Evolutionary conservation across 2,888 invertebrate genomes (phyloP), one percentile per base, ranked within the genome.

Genomic region (Synergus laeviventris): DNA sequence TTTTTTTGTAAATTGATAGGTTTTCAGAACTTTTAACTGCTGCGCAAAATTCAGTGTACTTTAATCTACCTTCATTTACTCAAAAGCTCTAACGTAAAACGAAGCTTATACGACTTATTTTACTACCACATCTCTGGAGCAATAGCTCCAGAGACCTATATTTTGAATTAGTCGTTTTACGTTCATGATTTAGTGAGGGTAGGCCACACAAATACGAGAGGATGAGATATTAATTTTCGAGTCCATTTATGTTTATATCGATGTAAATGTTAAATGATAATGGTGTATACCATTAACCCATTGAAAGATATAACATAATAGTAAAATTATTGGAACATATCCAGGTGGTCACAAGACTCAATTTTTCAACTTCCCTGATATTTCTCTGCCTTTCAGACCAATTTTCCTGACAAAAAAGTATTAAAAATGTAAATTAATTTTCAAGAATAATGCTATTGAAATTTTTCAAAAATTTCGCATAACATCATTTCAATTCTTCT

Each of bases 91-190:
- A 45, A 49, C 31, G 49, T 45, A 16, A 31, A 45, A 70, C 16
- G 66, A 11, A 45, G n/a, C 31, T 70, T 31, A 39, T 64, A 45
- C 31, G 49, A 70, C 24, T 66, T 21, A 49, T 24, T 70, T 49
- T n/a, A 70, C 16, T 49, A 31, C 11, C 66, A 24, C 1, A 31
- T 42, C 1, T 31, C 31, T n/a, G n/a, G n/a, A n/a, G n/a, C n/a
- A n/a, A 70, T 70, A 49, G 66, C 31, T 45, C 24, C 24, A 24
- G 14, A 45, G 59, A 14, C 11, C 42, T 64, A 49, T n/a, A 70
- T 9, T 70, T 21, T 31, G n/a, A 70, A 70, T 49, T 24, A n/a
- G n/a, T 70, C 45, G 3, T 49, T 70, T 49, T 49, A 70, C 31
- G 16, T 31, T 70, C 16, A 11, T 49, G 49, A 31, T 42, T 45